These are phyloP conservation scores for Glareola pratincola DNA, from an alignment of 2,113 vertebrate species.

Conservation along the genomic window DNA sequence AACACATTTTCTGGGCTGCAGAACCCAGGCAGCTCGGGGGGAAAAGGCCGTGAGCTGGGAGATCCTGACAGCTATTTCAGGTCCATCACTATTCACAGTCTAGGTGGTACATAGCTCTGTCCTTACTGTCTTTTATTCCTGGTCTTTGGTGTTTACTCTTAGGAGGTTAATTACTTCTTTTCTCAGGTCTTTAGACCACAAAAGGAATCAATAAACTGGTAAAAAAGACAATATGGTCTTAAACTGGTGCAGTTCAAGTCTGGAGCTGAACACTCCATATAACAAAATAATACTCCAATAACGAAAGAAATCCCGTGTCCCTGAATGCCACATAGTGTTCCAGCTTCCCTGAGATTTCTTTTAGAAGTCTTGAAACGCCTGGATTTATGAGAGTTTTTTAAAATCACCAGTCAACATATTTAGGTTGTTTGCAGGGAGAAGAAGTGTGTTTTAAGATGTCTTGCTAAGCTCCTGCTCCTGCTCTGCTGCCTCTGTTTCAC, in stretches of 20 bases:
- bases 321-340: not conserved
- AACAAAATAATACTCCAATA: not conserved
- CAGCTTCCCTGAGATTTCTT: not conserved
- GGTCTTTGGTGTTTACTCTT: not conserved
- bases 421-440: not conserved
- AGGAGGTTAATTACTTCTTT: not conserved
- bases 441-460: not conserved
- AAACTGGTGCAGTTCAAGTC: not conserved
- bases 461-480: not conserved
- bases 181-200: not conserved
- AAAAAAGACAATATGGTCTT: not conserved
- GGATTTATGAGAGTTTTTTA: not conserved
- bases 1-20: not conserved
- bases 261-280: not conserved
- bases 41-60: not conserved
- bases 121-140: not conserved
- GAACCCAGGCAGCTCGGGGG: not conserved
- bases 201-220: not conserved
- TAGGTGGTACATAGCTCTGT: not conserved
- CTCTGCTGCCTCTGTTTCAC: not conserved
- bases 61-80: not conserved
- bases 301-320: not conserved
- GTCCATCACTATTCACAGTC: not conserved
- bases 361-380: not conserved
- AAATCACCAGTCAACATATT: constrained; percentile 10